Base-by-base conservation (phyloP, 1,140 invertebrate genomes). In the Streblospio benedicti region DNA sequence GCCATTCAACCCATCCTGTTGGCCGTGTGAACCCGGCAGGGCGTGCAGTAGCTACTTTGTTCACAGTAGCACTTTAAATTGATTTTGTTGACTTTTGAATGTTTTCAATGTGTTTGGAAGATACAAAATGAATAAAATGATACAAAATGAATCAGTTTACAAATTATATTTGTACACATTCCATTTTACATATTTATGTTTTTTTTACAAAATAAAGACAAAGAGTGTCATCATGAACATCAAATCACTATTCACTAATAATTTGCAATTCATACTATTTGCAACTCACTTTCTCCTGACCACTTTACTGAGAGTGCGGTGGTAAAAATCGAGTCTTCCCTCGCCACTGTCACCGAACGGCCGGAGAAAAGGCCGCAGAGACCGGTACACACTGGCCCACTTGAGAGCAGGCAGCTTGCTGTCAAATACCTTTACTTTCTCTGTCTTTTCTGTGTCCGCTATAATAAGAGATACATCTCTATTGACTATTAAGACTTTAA, bases 241-340 rank as follows among this genome's bases (percentile, higher is more conserved):
- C 52, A 27, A 43, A 4, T 47, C 4, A 18, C 30, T 6, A 47
- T 23, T 27, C 35, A 9, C 35, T 38, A 9, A 59, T 59, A n/a
- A 20, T 18, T 27, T 52, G 43, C 27, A 5, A 20, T 35, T 23
- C 23, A 47, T n/a, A n/a, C n/a, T n/a, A n/a, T n/a, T n/a, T n/a
- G n/a, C 27, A 5, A 20, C 50, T 23, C 23, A 47, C 56, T 25
- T 58, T 32, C 30, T 25, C 49, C 56, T 20, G 38, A 58, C 56
- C 4, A 32, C 56, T 20, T 58, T 49, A 44, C 56, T 58, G 20
- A 58, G 43, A 25, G 44, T 32, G n/a, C 56, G 41, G 27, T 58
- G 56, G 31, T 58, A 67, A 52, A 59, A 69, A 32, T 69, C 68
- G 12, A 69, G 45, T 27, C 68, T 45, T 1, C 68, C 68, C 31